Evolutionary conservation across 1,140 invertebrate genomes (phyloP).

Genomic region (Temnothorax curvispinosus): DNA sequence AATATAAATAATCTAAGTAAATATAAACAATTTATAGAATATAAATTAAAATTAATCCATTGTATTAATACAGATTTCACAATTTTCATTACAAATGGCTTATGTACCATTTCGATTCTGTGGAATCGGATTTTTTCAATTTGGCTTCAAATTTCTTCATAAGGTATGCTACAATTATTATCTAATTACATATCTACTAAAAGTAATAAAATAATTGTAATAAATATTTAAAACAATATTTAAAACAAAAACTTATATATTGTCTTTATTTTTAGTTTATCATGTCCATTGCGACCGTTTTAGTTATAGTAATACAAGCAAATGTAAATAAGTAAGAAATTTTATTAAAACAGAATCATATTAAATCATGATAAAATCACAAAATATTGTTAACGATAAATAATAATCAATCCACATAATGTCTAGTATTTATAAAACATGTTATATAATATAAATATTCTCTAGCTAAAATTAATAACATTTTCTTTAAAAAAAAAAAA

Average conservation of each 20-base stretch:
- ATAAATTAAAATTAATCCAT: neutral
- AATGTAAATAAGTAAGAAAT: neutral
- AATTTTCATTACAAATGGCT: neutral
- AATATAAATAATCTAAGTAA: neutral
- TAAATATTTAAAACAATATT: neutral
- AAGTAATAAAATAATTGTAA: neutral
- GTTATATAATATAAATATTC: neutral
- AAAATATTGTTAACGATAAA: too few species aligned
- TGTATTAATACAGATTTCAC: constrained; percentile 18
- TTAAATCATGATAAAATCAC: too few species aligned
- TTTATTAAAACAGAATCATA: neutral
- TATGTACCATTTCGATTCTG: constrained; percentile 2
- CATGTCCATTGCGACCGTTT: neutral
- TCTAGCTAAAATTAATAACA: neutral
- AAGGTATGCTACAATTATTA: neutral
- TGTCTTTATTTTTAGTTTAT: constrained; percentile 5
- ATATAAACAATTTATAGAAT: neutral
- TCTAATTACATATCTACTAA: neutral
- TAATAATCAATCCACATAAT: too few species aligned
- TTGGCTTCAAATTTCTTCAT: constrained; percentile 19
- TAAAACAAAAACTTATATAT: neutral
- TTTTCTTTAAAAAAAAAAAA: neutral
- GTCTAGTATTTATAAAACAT: neutral
- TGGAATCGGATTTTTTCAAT: constrained; percentile 28
- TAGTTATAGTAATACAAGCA: constrained; percentile 14